Percentiles rank a stretch among this genome's conserved stretches.
These are phyloP conservation scores for Girardia tigrina DNA, from an alignment of 2,888 invertebrate species.

Conservation along the genomic window DNA sequence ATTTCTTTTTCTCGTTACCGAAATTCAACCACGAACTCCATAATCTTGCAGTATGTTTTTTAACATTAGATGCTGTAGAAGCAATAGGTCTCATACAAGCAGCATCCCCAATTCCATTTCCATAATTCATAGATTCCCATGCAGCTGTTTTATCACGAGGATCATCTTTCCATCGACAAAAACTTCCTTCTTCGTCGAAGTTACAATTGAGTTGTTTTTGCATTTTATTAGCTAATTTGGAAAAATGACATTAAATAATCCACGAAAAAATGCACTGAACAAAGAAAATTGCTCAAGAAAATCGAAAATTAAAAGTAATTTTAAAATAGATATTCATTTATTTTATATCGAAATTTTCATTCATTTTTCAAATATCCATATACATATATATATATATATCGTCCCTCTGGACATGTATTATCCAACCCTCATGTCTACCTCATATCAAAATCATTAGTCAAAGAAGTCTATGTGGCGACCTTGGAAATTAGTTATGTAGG, in stretches of 20 bases:
- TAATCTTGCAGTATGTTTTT: slow-evolving; percentile 24
- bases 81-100: slow-evolving; percentile 26
- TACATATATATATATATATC: too few species aligned
- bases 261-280: background rate
- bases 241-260: background rate
- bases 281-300: too few species aligned
- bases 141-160: slow-evolving; percentile 29
- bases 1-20: slow-evolving; percentile 8
- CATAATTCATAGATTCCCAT: slow-evolving; percentile 25
- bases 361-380: too few species aligned
- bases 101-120: background rate
- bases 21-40: slow-evolving; percentile 33
- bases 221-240: background rate
- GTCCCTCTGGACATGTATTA: too few species aligned
- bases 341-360: too few species aligned
- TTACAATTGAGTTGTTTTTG: background rate
- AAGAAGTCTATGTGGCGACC: too few species aligned
- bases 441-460: too few species aligned
- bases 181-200: slow-evolving; percentile 14
- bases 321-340: too few species aligned
- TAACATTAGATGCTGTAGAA: background rate
- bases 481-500: too few species aligned
- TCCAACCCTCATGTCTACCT: too few species aligned
- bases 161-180: slow-evolving; percentile 34
- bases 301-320: too few species aligned